Evolutionary conservation across 2,888 invertebrate species (phyloP).

Genomic region (Pyrgus malvae): DNA sequence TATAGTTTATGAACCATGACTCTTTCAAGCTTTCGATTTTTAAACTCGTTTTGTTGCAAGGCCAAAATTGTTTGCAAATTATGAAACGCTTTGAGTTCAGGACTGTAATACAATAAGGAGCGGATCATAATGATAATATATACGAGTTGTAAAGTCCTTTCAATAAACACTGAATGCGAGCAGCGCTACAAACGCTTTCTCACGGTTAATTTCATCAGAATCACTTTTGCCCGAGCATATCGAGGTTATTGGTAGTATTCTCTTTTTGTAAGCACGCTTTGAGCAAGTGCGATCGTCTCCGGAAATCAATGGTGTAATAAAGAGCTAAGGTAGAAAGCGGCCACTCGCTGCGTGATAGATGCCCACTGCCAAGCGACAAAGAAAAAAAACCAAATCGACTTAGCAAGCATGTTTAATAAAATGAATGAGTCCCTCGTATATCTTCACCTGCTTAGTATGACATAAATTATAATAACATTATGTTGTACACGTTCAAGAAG

Average conservation of each 20-base stretch:
- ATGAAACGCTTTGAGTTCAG: neutral
- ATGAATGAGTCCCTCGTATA: constrained; percentile 79
- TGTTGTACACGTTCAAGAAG: constrained; percentile 78
- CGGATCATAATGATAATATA: neutral
- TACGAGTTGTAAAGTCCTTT: neutral
- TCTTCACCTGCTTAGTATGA: constrained; percentile 81
- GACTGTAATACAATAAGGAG: neutral
- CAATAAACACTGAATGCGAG: constrained; percentile 13
- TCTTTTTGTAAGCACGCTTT: constrained; percentile 18
- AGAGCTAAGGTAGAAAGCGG: constrained; percentile 74
- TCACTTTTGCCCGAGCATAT: constrained; percentile 30
- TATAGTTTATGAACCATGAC: neutral
- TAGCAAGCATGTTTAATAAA: constrained; percentile 81
- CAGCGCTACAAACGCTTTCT: constrained; percentile 16
- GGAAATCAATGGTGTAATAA: constrained; percentile 78
- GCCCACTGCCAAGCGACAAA: constrained; percentile 68
- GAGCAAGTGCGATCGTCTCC: constrained; percentile 48
- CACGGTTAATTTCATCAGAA: constrained; percentile 24
- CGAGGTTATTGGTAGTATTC: constrained; percentile 27
- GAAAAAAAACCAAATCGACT: constrained; percentile 78
- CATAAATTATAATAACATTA: constrained; percentile 82
- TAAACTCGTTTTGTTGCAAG: too few species aligned
- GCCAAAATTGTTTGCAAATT: too few species aligned
- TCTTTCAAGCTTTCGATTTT: neutral
- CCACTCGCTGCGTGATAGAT: constrained; percentile 80